Conservation (phyloP, 2,113 vertebrate genomes). For the Noturus placidus region DNA sequence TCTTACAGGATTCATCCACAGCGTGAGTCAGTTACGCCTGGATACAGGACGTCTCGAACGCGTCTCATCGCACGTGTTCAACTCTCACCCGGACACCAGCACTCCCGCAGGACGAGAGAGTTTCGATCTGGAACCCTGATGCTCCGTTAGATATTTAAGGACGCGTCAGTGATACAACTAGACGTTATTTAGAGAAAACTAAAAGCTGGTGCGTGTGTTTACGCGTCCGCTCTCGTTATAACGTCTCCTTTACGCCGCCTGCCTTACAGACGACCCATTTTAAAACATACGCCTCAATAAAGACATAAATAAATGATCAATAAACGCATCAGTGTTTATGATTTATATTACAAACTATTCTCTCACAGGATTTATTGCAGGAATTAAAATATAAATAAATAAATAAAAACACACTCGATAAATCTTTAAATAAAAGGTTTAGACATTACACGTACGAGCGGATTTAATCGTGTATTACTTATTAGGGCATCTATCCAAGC, state of each 20-base stretch:
- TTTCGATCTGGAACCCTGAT: background rate
- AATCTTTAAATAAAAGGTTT: background rate
- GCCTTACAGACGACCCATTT: background rate
- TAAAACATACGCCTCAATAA: background rate
- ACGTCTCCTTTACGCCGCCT: too few species aligned
- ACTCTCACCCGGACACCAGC: background rate
- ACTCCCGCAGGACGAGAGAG: background rate
- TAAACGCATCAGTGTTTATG: too few species aligned
- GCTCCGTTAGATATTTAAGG: background rate
- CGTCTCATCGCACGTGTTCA: background rate
- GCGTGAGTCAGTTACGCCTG: background rate
- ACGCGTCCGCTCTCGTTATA: too few species aligned
- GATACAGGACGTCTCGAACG: background rate
- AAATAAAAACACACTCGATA: too few species aligned
- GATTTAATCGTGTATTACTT: background rate
- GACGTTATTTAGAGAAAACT: background rate
- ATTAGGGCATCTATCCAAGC: background rate
- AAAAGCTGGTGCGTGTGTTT: background rate
- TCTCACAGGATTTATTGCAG: background rate
- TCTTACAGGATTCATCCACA: background rate
- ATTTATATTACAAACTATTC: background rate
- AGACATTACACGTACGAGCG: too few species aligned
- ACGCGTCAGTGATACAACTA: background rate
- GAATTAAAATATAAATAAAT: too few species aligned
- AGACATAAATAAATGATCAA: background rate